Base-by-base conservation (phyloP, 2,797 vertebrate species). In the Neomorphus geoffroyi region DNA sequence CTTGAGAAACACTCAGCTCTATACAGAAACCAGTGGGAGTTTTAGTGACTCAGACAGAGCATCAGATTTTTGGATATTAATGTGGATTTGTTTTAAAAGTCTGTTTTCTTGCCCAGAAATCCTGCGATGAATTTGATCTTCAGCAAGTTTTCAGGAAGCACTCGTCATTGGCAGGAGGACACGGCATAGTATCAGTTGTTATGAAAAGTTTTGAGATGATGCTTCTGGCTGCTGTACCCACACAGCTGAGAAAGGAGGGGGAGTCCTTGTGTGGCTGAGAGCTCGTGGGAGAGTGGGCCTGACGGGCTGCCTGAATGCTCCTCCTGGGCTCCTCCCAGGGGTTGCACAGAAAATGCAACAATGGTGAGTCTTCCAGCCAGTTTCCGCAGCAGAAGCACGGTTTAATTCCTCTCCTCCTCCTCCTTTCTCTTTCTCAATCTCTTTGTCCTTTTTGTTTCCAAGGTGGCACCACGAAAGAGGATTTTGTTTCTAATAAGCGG, bases 51-150 rank as follows among this genome's bases (percentile, higher is more conserved):
- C 93, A 92, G 58, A 58, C 75, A 69, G 13, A 80, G 70, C 60
- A 86, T 65, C 57, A 79, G 26, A 85, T n/a, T 88, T 85, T 89
- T 66, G 28, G 41, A 88, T 96, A 95, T 79, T 69, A 75, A 93
- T 88, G 72, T n/a, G 53, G 18, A 64, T 78, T 87, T 80, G 58
- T 79, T 91, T 80, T 8, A 88, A 93, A 95, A 83, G n/a, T 43
- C 54, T 80, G 66, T 58, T 77, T 90, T 65, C 79, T 78, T 91
- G 73, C 57, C 80, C 83, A 93, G 56, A 94, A 90, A 89, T n/a
- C 22, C 84, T 88, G 64, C 54, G 62, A 71, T 70, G 39, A 90
- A 90, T 89, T 93, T 92, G 80, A 84, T 88, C 58, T 87, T 64
- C 33, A 75, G 70, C 58, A 66, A 80, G n/a, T 75, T 93, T 94